Base-by-base conservation (phyloP, 2,888 invertebrate genomes). In the Parnassius mnemosyne region DNA sequence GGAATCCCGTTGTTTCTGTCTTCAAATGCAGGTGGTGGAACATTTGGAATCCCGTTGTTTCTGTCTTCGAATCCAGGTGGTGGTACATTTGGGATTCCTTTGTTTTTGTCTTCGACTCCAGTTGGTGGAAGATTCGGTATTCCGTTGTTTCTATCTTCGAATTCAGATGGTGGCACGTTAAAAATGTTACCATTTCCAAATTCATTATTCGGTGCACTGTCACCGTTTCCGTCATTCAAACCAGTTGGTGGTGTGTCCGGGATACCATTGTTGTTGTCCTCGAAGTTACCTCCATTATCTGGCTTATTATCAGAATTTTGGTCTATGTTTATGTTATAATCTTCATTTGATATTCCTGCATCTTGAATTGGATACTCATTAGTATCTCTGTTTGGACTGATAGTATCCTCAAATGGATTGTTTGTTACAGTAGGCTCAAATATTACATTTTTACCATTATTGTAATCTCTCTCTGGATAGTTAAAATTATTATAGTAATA, bases 401-500 rank as follows among this genome's bases (percentile, higher is more conserved):
- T 11, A 13, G 49, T 65, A 53, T 61, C 52, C 12, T 64, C 52
- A n/a, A 50, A 63, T 10, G 59, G 63, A 63, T 53, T 60, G 46
- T 53, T 53, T 2, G 63, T 59, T 16, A 50, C 49, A 9, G 49
- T 16, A 7, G 59, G 55, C 43, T 63, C 62, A 10, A 57, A 64
- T 44, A 63, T 61, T n/a, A 66, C 62, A 11, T 68, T 57, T 52
- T 67, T 64, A 11, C 67, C 68, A n/a, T 60, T 64, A 11, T 71
- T 61, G 3, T 60, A 49, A 10, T 58, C 66, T 13, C 66, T 65
- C 11, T 68, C 65, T 20, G 69, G 70, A 61, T 73, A 71, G 42
- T 66, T 58, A 5, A 72, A 70, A 47, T 68, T 69, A 42, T 69
- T 67, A 46, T 66, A 60, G 20, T 69, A 61, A 43, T 69, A 69